Evolutionary conservation across 2,888 invertebrate species (phyloP).

Genomic region (Marasmarcha lunaedactyla): DNA sequence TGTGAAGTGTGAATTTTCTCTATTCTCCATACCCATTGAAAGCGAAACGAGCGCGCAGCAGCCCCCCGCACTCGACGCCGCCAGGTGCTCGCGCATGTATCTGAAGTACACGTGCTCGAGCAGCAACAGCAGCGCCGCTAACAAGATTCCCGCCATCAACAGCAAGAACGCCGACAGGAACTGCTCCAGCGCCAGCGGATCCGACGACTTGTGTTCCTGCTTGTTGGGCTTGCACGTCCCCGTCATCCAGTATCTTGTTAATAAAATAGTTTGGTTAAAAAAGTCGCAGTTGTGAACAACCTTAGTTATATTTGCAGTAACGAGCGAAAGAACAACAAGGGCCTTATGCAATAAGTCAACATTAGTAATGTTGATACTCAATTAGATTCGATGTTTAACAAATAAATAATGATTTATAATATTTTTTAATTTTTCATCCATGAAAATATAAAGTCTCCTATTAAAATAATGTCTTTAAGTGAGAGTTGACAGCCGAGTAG

Average conservation of each 20-base stretch:
- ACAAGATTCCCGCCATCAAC: constrained; percentile 92
- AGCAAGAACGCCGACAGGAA: constrained; percentile 97
- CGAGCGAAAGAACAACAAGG: too few relatives aligned
- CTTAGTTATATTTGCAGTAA: too few relatives aligned
- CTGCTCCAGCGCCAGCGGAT: constrained; percentile 91
- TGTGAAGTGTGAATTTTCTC: too few relatives aligned
- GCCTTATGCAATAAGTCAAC: too few relatives aligned
- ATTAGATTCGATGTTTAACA: too few relatives aligned
- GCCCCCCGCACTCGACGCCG: constrained; percentile 89
- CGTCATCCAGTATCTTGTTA: constrained; percentile 97
- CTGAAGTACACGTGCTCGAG: constrained; percentile 96
- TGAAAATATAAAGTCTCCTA: too few relatives aligned
- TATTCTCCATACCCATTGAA: constrained; percentile 87
- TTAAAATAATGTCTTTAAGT: too few relatives aligned
- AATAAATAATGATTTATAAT: too few relatives aligned
- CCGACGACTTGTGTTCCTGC: constrained; percentile 91
- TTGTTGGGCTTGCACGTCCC: constrained; percentile 94
- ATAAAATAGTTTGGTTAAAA: too few relatives aligned
- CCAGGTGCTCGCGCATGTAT: constrained; percentile 88
- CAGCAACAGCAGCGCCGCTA: constrained; percentile 88
- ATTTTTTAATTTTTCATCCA: too few relatives aligned
- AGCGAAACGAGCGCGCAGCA: constrained; percentile 95
- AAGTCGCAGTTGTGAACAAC: background rate
- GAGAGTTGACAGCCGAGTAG: too few relatives aligned
- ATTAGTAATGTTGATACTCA: too few relatives aligned